A percentile compares a stretch with the other conserved stretches of the same genome.
Evolutionary conservation across 1,140 invertebrate species (phyloP).

Genomic region (Drosophila takahashii): DNA sequence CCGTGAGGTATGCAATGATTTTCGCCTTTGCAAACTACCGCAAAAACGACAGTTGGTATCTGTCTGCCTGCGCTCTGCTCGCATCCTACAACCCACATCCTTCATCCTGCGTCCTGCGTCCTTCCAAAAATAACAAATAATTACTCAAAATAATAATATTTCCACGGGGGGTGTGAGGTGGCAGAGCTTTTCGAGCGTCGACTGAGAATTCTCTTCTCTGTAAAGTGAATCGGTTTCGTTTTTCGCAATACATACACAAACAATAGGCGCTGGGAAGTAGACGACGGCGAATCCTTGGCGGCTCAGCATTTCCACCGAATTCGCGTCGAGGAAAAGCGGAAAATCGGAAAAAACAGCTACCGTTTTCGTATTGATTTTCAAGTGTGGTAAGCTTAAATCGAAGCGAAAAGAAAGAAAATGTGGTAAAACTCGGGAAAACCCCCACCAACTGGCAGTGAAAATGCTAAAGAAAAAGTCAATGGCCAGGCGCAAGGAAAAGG

Average conservation of each 20-base stretch:
- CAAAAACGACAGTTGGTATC: conserved; percentile 53
- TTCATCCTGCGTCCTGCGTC: conserved; percentile 33
- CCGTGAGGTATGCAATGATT: conserved; percentile 73
- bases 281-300: conserved; percentile 55
- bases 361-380: conserved; percentile 79
- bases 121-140: conserved; percentile 73
- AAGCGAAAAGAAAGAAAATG: conserved; percentile 14
- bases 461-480: conserved; percentile 39
- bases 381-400: conserved; percentile 67
- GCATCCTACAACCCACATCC: conserved; percentile 14
- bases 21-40: conserved; percentile 18
- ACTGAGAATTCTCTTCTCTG: conserved; percentile 16
- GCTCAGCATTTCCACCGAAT: conserved; percentile 52
- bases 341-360: conserved; percentile 41
- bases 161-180: conserved; percentile 1
- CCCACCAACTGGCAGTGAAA: conserved; percentile 50
- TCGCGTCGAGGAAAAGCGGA: conserved; percentile 52
- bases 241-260: conserved; percentile 85
- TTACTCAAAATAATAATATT: conserved; percentile 68
- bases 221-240: conserved; percentile 81
- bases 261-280: conserved; percentile 83
- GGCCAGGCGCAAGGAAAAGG: conserved; percentile 7
- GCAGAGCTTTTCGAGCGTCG: conserved; percentile 28
- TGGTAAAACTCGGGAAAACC: conserved; percentile 23
- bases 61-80: conserved; percentile 51